These are phyloP conservation scores for Passer montanus DNA, from an alignment of 2,113 vertebrate species.

Conservation along the genomic window DNA sequence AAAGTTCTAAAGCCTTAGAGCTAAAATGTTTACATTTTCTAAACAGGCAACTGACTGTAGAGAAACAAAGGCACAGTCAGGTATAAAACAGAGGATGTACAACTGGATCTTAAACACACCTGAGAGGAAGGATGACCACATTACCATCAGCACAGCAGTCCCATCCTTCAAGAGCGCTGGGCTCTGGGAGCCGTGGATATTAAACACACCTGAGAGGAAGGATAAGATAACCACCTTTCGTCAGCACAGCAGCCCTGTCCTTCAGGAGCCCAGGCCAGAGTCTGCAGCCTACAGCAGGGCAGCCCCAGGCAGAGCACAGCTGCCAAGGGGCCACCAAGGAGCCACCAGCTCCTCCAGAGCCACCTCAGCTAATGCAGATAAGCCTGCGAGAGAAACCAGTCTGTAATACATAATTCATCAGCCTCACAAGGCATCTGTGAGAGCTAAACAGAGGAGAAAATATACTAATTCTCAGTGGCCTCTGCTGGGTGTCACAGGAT, in stretches of 20 bases:
- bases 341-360: rapidly evolving
- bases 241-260: rapidly evolving
- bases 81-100: background rate
- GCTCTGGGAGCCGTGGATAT: background rate
- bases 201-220: background rate
- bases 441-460: rapidly evolving
- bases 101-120: background rate
- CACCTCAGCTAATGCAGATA: rapidly evolving
- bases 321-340: rapidly evolving
- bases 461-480: background rate
- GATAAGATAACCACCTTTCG: background rate
- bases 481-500: rapidly evolving
- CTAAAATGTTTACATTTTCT: constrained; percentile 21
- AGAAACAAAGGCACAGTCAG: background rate
- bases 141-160: rapidly evolving
- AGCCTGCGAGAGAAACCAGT: rapidly evolving
- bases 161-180: rapidly evolving
- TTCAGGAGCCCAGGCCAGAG: background rate
- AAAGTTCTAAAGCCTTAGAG: background rate
- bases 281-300: rapidly evolving
- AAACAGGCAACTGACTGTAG: background rate
- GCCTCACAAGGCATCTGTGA: background rate
- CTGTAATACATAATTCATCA: background rate
- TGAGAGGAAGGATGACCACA: background rate
- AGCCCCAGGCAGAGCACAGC: rapidly evolving